Percentiles rank a stretch among this genome's conserved stretches.
Conservation (phyloP, 2,888 invertebrate species). For the Gymnoscelis rufifasciata region DNA sequence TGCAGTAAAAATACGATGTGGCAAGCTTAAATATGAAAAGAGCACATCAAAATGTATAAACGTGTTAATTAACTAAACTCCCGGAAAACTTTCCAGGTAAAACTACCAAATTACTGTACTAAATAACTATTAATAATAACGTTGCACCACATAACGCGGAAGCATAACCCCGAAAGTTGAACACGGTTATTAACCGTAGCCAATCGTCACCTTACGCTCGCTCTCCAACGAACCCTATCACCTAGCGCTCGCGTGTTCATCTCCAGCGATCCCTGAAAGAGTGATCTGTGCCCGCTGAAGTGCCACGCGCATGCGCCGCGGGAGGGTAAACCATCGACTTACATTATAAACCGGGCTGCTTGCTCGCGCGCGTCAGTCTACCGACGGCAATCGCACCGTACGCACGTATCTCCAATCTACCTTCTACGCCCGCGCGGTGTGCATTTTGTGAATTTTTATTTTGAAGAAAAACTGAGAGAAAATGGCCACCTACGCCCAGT, state of each 20-base stretch:
- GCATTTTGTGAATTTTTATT: conserved; percentile 42
- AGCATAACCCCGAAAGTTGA: conserved; percentile 3
- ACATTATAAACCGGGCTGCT: conserved; percentile 57
- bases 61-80: too few species aligned
- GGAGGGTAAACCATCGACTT: conserved; percentile 77
- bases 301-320: conserved; percentile 64
- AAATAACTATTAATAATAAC: not conserved
- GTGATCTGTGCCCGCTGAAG: conserved; percentile 32
- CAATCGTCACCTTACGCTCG: conserved; percentile 11
- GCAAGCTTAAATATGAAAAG: too few species aligned
- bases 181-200: conserved; percentile 9
- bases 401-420: conserved; percentile 43
- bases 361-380: conserved; percentile 75
- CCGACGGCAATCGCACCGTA: conserved; percentile 58
- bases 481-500: conserved; percentile 95
- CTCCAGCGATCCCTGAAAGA: conserved; percentile 28
- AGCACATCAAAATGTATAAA: too few species aligned
- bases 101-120: not conserved
- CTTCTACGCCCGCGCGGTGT: conserved; percentile 47
- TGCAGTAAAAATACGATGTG: too few species aligned
- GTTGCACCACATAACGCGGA: not conserved
- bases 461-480: conserved; percentile 41
- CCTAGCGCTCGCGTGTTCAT: too few species aligned
- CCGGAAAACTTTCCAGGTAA: too few species aligned
- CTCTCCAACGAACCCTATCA: too few species aligned